phyloP scores from a whole-genome alignment of 2,888 invertebrate genomes.

The Escarpia spicata region DNA sequence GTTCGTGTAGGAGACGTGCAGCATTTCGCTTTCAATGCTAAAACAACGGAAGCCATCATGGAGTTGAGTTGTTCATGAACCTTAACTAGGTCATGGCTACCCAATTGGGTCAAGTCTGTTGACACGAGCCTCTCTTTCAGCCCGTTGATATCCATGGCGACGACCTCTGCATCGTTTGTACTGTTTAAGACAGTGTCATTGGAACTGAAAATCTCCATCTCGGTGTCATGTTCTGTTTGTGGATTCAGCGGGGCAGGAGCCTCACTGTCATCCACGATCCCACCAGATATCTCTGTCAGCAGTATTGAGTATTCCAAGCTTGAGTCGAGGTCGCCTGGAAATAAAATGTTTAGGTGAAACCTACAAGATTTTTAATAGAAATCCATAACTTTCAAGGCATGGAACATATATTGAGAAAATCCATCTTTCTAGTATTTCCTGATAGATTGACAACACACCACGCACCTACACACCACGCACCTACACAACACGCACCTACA shows the following conservation, averaged over 20 bases:
- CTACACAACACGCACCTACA: no score
- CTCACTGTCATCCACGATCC: background rate
- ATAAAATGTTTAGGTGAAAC: background rate
- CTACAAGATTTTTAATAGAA: background rate
- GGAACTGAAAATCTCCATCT: constrained; percentile 5
- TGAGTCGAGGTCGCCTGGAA: background rate
- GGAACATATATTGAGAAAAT: no score
- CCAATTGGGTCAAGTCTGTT: background rate
- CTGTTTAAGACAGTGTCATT: background rate
- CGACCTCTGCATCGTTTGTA: background rate
- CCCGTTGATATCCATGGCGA: background rate
- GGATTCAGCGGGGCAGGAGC: background rate
- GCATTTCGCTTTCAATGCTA: background rate
- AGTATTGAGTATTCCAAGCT: background rate
- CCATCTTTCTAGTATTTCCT: no score
- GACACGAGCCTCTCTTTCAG: background rate
- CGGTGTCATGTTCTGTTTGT: background rate
- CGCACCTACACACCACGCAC: no score
- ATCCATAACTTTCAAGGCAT: no score
- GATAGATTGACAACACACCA: no score
- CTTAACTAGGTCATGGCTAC: constrained; percentile 13
- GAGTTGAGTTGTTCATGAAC: background rate
- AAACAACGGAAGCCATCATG: background rate
- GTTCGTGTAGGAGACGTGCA: background rate
- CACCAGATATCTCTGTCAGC: constrained; percentile 5